A percentile compares a stretch with the other conserved stretches of the same genome.
phyloP scores from a whole-genome alignment of 2,888 invertebrate genomes.

The Caenorhabditis drosophilae region DNA sequence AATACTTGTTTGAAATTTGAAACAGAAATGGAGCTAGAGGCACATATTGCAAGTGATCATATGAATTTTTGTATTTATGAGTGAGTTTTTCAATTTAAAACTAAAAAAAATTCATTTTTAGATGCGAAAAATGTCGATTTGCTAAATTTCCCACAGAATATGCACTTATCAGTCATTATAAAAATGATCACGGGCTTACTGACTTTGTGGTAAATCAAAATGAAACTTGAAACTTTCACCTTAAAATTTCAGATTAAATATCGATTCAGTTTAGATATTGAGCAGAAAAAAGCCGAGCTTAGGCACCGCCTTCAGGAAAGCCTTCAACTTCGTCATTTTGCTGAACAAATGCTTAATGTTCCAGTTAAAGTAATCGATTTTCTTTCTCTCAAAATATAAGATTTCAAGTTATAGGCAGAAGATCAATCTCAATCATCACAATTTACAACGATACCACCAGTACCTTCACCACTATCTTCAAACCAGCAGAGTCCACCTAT shows the following conservation, averaged over 20 bases:
- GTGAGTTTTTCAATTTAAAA: conserved; percentile 39
- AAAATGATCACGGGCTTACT: conserved; percentile 42
- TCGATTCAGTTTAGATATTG: conserved; percentile 23
- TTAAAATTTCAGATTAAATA: conserved; percentile 27
- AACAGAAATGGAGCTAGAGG: conserved; percentile 27
- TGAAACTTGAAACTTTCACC: background rate
- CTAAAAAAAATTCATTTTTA: conserved; percentile 25
- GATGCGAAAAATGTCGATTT: conserved; percentile 56
- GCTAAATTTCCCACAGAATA: conserved; percentile 61
- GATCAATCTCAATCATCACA: no score
- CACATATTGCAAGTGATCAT: conserved; percentile 41
- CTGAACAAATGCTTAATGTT: no score
- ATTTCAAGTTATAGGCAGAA: no score
- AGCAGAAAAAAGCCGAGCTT: conserved; percentile 16
- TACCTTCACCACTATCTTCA: no score
- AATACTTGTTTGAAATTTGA: conserved; percentile 7
- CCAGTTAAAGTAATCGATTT: no score
- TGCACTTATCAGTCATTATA: conserved; percentile 45
- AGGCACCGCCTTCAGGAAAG: conserved; percentile 8
- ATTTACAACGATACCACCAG: no score
- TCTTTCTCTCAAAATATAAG: no score
- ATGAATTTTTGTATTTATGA: conserved; percentile 41
- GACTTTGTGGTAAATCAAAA: conserved; percentile 49
- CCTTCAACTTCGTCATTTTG: background rate
- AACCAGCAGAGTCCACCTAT: no score